Conservation (phyloP, 2,888 invertebrate genomes). For the Lampropteryx suffumata region DNA sequence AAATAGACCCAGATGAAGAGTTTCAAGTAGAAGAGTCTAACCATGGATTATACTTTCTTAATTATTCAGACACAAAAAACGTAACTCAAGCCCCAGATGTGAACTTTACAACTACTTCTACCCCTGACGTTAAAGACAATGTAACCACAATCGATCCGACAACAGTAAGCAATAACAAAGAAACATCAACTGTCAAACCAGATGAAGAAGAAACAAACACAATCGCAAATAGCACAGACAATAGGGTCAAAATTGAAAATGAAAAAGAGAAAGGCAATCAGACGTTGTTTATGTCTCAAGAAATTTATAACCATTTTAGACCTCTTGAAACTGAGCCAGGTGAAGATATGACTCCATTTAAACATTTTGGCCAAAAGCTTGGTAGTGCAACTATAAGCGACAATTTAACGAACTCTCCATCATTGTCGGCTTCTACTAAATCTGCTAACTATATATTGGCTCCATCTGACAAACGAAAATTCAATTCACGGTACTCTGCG, state of each 20-base stretch:
- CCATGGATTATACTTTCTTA: constrained; percentile 76
- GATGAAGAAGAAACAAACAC: constrained; percentile 51
- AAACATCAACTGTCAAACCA: constrained; percentile 32
- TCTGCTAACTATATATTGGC: constrained; percentile 71
- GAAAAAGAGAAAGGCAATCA: constrained; percentile 76
- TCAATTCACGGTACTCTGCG: constrained; percentile 72
- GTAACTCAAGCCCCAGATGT: constrained; percentile 55
- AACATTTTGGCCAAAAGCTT: constrained; percentile 87
- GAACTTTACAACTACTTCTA: constrained; percentile 49
- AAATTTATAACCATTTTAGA: constrained; percentile 85
- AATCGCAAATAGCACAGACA: constrained; percentile 65
- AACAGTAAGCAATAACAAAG: constrained; percentile 36
- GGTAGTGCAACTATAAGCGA: constrained; percentile 65
- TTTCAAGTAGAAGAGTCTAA: constrained; percentile 81
- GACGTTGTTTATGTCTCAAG: constrained; percentile 83
- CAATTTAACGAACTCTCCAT: constrained; percentile 73
- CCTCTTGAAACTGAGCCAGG: constrained; percentile 84
- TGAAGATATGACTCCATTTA: constrained; percentile 87
- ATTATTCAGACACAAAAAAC: constrained; percentile 76
- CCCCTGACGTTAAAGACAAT: constrained; percentile 48
- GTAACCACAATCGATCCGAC: constrained; percentile 46
- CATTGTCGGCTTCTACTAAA: constrained; percentile 74
- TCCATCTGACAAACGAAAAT: constrained; percentile 70
- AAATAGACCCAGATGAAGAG: constrained; percentile 78
- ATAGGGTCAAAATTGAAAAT: constrained; percentile 57